A percentile compares a stretch with the other conserved stretches of the same genome.
Conservation (phyloP, 2,888 invertebrate species). For the Drosophila imparisetae region DNA sequence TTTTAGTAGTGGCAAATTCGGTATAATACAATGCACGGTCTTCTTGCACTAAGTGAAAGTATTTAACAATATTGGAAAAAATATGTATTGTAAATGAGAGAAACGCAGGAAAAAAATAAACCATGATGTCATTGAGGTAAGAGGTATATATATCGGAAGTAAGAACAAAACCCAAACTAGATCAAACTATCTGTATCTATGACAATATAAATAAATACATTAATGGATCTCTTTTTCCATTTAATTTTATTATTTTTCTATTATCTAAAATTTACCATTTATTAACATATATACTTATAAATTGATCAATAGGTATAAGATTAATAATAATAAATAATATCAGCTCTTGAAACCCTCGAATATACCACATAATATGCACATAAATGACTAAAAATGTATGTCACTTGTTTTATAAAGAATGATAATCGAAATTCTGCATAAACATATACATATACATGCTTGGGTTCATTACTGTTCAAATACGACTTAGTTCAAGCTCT, state of each 20-base stretch:
- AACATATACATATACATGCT: constrained; percentile 50
- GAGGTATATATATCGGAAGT: neutral
- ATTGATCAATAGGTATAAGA: neutral
- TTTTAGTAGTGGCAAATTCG: constrained; percentile 5
- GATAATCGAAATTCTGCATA: constrained; percentile 32
- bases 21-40: constrained; percentile 65
- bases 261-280: neutral
- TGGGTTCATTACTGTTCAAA: constrained; percentile 34
- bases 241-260: neutral
- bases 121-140: constrained; percentile 21
- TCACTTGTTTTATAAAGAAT: constrained; percentile 39
- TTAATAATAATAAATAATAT: neutral
- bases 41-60: constrained; percentile 71
- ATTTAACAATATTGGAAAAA: constrained; percentile 27
- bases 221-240: neutral
- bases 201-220: neutral
- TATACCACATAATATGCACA: constrained; percentile 19
- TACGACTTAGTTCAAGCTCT: constrained; percentile 11
- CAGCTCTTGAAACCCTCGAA: constrained; percentile 14
- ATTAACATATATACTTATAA: neutral
- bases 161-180: neutral
- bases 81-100: neutral
- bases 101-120: neutral
- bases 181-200: neutral
- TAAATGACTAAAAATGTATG: constrained; percentile 39